Evolutionary conservation across 2,888 invertebrate species (phyloP).

Genomic region (Erebia epiphron): DNA sequence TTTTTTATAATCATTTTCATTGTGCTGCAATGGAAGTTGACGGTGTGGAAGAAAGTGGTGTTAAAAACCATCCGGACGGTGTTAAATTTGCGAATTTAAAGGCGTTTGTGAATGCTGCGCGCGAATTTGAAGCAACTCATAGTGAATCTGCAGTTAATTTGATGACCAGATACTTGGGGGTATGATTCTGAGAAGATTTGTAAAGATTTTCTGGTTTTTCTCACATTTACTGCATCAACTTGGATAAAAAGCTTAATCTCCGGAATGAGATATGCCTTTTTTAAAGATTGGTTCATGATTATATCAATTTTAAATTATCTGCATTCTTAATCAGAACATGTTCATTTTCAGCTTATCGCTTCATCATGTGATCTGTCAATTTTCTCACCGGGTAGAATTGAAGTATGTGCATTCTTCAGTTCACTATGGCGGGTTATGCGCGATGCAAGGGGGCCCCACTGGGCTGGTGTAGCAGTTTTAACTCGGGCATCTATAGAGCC

Average conservation of each 20-base stretch:
- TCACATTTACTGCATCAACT: too few species aligned
- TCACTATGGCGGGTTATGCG: conserved; percentile 86
- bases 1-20: background rate
- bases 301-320: background rate
- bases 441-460: conserved; percentile 82
- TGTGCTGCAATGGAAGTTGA: conserved; percentile 71
- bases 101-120: conserved; percentile 78
- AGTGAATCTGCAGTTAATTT: conserved; percentile 77
- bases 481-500: conserved; percentile 84
- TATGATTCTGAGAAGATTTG: conserved; percentile 50
- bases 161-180: conserved; percentile 79
- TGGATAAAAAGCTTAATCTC: too few species aligned
- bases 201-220: background rate
- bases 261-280: too few species aligned
- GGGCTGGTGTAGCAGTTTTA: conserved; percentile 86
- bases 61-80: conserved; percentile 58
- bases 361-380: conserved; percentile 85
- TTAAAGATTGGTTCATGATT: too few species aligned
- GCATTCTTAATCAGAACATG: background rate
- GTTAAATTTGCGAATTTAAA: conserved; percentile 77
- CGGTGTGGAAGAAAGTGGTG: conserved; percentile 56
- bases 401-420: conserved; percentile 86
- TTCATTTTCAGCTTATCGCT: conserved; percentile 82
- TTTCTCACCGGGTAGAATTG: conserved; percentile 85
- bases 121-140: conserved; percentile 79